Evolutionary conservation across 2,797 vertebrate species (phyloP).

Genomic region (Falco biarmicus): DNA sequence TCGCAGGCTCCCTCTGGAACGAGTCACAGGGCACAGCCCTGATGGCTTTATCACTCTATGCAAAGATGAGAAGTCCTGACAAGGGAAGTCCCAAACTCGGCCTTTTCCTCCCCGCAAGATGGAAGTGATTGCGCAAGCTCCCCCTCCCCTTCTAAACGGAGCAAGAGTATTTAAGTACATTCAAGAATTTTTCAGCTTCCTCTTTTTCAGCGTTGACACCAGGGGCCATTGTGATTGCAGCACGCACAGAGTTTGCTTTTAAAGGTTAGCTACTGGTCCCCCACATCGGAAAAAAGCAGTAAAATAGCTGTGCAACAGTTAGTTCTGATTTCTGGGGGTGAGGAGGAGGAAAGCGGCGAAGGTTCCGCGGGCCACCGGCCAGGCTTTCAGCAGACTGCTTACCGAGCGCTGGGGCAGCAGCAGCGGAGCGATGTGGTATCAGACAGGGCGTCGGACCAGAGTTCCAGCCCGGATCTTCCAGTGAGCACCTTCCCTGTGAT

Average conservation of each 20-base stretch:
- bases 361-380: background rate
- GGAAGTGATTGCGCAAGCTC: background rate
- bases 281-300: background rate
- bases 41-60: background rate
- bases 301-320: background rate
- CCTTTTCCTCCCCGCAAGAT: slow-evolving; percentile 14
- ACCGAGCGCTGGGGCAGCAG: background rate
- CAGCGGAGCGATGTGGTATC: background rate
- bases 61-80: slow-evolving; percentile 31
- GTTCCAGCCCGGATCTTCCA: background rate
- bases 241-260: background rate
- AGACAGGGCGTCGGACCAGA: background rate
- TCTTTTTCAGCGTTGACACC: background rate
- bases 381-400: background rate
- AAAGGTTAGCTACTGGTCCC: background rate
- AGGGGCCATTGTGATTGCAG: background rate
- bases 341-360: background rate
- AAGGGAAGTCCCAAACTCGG: slow-evolving; percentile 44
- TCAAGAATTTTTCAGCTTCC: slow-evolving; percentile 2
- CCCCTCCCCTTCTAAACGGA: background rate
- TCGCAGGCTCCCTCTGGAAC: background rate
- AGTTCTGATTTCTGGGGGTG: background rate
- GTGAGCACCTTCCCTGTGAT: background rate
- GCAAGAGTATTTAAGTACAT: background rate
- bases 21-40: background rate